A percentile compares a stretch with the other conserved stretches of the same genome.
These are phyloP conservation scores for Dexiosoma caninum DNA, from an alignment of 2,888 invertebrate genomes.

Conservation along the genomic window DNA sequence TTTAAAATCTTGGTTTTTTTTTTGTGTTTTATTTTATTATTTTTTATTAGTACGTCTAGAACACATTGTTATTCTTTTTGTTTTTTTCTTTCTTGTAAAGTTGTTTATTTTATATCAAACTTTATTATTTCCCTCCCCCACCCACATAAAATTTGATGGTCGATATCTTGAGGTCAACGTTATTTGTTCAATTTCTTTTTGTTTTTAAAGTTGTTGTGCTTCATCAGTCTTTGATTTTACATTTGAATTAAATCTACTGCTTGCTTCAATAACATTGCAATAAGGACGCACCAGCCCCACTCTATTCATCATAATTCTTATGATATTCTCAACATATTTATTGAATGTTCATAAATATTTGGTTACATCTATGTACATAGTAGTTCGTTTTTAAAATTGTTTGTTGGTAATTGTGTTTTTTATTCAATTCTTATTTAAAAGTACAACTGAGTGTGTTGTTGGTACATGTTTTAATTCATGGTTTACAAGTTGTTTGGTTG, in stretches of 20 bases:
- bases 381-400: slow-evolving; percentile 27
- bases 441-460: slow-evolving; percentile 35
- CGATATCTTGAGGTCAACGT: slow-evolving; percentile 51
- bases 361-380: slow-evolving; percentile 44
- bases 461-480: not conserved
- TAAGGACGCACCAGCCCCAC: too few species aligned
- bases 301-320: slow-evolving; percentile 15
- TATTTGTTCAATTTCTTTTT: slow-evolving; percentile 55
- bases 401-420: slow-evolving; percentile 13
- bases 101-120: slow-evolving; percentile 4
- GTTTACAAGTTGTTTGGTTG: slow-evolving; percentile 49
- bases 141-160: not conserved
- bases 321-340: slow-evolving; percentile 8
- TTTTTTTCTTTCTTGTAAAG: not conserved
- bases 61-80: not conserved
- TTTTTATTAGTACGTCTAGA: not conserved
- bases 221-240: slow-evolving; percentile 60
- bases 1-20: slow-evolving; percentile 9
- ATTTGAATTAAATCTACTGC: slow-evolving; percentile 43
- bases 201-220: slow-evolving; percentile 57
- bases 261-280: slow-evolving; percentile 23
- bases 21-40: too few species aligned
- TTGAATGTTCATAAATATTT: slow-evolving; percentile 1
- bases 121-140: slow-evolving; percentile 18
- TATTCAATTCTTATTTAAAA: slow-evolving; percentile 4